phyloP scores from a whole-genome alignment of 1,140 invertebrate genomes.

The Lerema accius region DNA sequence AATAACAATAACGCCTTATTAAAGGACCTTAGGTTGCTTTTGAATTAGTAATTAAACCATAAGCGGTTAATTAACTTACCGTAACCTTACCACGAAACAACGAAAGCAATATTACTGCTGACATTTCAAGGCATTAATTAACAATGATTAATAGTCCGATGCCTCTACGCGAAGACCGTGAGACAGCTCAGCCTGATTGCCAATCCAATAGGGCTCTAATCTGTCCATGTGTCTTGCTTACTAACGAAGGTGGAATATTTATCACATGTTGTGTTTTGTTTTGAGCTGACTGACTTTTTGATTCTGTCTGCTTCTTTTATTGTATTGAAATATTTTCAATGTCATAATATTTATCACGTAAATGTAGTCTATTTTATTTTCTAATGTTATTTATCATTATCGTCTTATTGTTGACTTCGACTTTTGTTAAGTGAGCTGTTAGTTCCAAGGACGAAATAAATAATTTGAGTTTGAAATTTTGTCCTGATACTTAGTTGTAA shows the following conservation, averaged over 20 bases:
- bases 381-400: no score
- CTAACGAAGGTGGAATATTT: slow-evolving; percentile 3
- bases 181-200: slow-evolving; percentile 23
- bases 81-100: slow-evolving; percentile 21
- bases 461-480: no score
- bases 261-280: not conserved
- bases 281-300: no score
- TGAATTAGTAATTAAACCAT: not conserved
- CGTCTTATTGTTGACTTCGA: no score
- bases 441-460: no score
- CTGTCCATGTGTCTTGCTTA: slow-evolving; percentile 14
- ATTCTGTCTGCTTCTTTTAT: no score
- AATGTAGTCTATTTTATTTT: no score
- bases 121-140: slow-evolving; percentile 27
- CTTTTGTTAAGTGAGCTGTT: no score
- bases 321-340: no score
- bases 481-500: no score
- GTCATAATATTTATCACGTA: no score
- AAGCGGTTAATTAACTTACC: not conserved
- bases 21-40: not conserved
- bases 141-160: slow-evolving; percentile 19
- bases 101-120: slow-evolving; percentile 23
- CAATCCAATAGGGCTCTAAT: slow-evolving; percentile 15
- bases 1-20: no score
- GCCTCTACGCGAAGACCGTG: slow-evolving; percentile 15